Percentiles rank a stretch among this genome's conserved stretches.
phyloP scores from a whole-genome alignment of 2,888 invertebrate genomes.

The Augochlorella aurata region DNA sequence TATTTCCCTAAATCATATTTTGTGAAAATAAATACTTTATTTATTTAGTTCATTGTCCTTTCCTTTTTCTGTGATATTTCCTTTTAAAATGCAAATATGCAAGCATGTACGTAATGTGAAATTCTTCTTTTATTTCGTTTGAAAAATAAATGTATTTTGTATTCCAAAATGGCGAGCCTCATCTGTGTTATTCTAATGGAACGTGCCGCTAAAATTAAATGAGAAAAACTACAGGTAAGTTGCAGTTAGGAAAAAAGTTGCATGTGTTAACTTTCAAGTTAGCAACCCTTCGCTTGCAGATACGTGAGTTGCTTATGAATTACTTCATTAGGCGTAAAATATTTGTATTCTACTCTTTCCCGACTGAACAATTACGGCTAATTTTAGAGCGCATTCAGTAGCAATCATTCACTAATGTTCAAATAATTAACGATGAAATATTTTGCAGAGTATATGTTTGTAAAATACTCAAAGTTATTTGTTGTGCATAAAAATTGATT shows the following conservation, averaged over 20 bases:
- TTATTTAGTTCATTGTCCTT: constrained; percentile 35
- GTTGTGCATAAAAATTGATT: neutral
- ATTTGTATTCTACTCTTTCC: constrained; percentile 59
- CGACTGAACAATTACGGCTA: constrained; percentile 57
- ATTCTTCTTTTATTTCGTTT: constrained; percentile 6
- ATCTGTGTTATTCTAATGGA: constrained; percentile 8
- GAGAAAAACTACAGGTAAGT: constrained; percentile 35
- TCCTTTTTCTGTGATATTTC: neutral
- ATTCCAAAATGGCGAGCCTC: constrained; percentile 42
- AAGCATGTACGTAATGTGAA: neutral
- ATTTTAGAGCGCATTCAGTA: constrained; percentile 58
- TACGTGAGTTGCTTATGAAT: constrained; percentile 58
- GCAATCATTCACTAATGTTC: constrained; percentile 28
- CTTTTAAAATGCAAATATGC: neutral
- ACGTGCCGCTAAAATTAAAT: constrained; percentile 41
- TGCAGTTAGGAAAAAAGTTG: constrained; percentile 34
- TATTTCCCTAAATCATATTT: constrained; percentile 18
- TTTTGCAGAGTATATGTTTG: neutral
- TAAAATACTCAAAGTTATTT: neutral
- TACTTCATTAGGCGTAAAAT: constrained; percentile 50
- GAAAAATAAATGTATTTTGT: constrained; percentile 32
- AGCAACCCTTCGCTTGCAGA: constrained; percentile 54
- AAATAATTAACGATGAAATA: constrained; percentile 29
- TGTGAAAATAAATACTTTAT: constrained; percentile 50
- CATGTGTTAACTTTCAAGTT: constrained; percentile 50